Evolutionary conservation across 64 coral and sea anemone species (phyloP).

Genomic region (Catalaphyllia jardinei): DNA sequence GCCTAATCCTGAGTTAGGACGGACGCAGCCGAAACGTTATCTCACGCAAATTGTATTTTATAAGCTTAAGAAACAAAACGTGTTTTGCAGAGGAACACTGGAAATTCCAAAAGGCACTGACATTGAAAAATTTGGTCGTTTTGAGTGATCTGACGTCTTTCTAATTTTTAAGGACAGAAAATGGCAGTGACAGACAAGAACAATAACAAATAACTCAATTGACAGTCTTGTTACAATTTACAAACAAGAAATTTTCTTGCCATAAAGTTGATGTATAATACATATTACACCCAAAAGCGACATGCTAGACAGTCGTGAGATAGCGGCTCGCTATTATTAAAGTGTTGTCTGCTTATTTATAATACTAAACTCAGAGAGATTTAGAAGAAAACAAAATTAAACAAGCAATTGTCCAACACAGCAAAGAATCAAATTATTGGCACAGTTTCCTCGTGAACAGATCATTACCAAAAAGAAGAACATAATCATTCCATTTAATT

Average conservation of each 20-base stretch:
- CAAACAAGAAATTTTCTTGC: not conserved
- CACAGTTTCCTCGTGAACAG: not conserved
- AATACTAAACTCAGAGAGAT: not conserved
- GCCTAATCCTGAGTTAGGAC: not conserved
- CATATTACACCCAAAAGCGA: not conserved
- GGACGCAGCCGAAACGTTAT: too few relatives aligned
- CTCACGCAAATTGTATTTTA: not conserved
- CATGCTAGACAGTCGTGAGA: not conserved
- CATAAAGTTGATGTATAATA: not conserved
- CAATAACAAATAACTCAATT: not conserved
- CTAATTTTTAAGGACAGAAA: not conserved
- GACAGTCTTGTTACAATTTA: not conserved
- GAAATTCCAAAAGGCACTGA: not conserved
- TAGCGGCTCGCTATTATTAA: not conserved
- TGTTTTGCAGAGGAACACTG: not conserved
- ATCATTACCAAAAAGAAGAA: not conserved
- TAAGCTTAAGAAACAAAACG: not conserved
- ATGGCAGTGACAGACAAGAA: not conserved
- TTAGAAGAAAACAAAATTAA: not conserved
- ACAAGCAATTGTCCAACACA: not conserved
- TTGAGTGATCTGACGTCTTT: not conserved
- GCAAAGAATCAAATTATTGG: conserved; percentile 10
- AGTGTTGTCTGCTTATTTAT: not conserved
- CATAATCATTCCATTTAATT: not conserved
- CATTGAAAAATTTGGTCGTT: not conserved